phyloP scores from a whole-genome alignment of 2,113 vertebrate species.

The Noturus placidus region DNA sequence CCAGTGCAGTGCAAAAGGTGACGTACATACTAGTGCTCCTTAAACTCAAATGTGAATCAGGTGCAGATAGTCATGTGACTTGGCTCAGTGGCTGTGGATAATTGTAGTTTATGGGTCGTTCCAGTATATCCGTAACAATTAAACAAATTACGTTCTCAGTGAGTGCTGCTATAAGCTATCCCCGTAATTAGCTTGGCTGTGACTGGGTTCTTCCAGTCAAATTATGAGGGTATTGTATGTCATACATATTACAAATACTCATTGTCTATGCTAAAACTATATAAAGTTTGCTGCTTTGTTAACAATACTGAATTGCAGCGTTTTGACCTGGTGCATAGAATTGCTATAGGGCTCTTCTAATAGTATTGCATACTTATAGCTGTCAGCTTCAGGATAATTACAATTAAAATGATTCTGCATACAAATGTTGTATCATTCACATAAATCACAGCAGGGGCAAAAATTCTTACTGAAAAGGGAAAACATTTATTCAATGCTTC shows the following conservation, averaged over 20 bases:
- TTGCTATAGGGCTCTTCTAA: slow-evolving; percentile 17
- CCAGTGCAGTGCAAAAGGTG: too few species aligned
- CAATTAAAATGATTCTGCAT: slow-evolving; percentile 70
- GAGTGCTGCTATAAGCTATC: background rate
- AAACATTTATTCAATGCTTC: slow-evolving; percentile 58
- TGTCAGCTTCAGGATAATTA: slow-evolving; percentile 68
- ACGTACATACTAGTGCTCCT: too few species aligned
- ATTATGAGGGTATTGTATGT: background rate
- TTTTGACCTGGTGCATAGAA: slow-evolving; percentile 1
- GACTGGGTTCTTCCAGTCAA: background rate
- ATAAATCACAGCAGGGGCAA: slow-evolving; percentile 60
- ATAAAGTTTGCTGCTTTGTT: background rate
- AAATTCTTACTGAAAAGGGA: slow-evolving; percentile 44
- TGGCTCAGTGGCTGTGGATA: too few species aligned
- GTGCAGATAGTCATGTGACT: too few species aligned
- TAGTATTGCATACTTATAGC: slow-evolving; percentile 42
- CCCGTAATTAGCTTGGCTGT: background rate
- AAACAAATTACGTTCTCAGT: background rate
- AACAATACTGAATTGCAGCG: background rate
- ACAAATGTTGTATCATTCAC: slow-evolving; percentile 68
- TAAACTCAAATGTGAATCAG: too few species aligned
- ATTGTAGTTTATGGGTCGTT: too few species aligned
- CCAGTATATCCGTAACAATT: too few species aligned
- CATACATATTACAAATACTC: background rate
- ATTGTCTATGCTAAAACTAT: background rate